phyloP scores from a whole-genome alignment of 2,888 invertebrate genomes.

The Pammene fasciana region DNA sequence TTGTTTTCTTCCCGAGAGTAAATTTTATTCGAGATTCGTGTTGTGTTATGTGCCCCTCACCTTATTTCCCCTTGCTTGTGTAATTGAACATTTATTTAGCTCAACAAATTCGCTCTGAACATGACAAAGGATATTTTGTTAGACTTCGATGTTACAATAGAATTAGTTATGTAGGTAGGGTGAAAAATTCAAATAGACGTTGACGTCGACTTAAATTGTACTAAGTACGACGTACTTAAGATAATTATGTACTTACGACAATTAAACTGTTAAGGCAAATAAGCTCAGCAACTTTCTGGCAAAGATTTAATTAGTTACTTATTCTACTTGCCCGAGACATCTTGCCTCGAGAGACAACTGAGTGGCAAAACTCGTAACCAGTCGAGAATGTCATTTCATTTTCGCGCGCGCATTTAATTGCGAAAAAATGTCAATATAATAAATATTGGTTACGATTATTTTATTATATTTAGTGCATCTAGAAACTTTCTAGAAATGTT shows the following conservation, averaged over 20 bases:
- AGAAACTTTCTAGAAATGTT: no score
- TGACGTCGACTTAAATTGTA: background rate
- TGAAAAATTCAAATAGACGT: constrained; percentile 16
- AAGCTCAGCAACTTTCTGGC: no score
- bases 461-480: no score
- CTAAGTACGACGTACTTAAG: background rate
- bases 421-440: no score
- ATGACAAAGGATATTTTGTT: constrained; percentile 25
- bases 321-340: no score
- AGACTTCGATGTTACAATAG: constrained; percentile 21
- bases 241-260: background rate
- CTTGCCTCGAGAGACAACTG: no score
- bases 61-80: constrained; percentile 26
- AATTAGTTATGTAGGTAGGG: constrained; percentile 11
- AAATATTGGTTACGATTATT: no score
- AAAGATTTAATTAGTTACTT: no score
- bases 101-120: constrained; percentile 12
- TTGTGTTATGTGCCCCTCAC: constrained; percentile 31
- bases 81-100: constrained; percentile 37
- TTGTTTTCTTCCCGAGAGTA: constrained; percentile 50
- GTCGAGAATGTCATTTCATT: no score
- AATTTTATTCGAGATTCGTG: constrained; percentile 29
- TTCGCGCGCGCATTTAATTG: no score
- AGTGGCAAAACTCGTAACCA: no score
- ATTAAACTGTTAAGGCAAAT: background rate